phyloP scores from a whole-genome alignment of 1,140 invertebrate species.

The Piezodorus guildinii region DNA sequence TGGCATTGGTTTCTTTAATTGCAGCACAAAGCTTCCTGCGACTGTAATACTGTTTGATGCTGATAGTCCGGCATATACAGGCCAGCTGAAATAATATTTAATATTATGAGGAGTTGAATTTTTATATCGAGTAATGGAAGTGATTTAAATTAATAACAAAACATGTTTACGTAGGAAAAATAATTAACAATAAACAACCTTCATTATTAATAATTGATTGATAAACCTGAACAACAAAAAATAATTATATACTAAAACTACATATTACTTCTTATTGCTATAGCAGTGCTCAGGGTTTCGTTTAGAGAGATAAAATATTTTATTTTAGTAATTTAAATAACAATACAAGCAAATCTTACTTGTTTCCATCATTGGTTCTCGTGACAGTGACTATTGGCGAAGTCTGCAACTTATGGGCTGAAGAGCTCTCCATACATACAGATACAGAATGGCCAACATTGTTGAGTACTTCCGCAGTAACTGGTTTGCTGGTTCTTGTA shows the following conservation, averaged over 20 bases:
- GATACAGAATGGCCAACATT: slow-evolving; percentile 76
- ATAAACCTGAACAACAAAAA: too few species aligned
- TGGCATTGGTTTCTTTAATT: slow-evolving; percentile 74
- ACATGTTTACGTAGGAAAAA: too few species aligned
- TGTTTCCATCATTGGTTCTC: slow-evolving; percentile 60
- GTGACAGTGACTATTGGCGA: slow-evolving; percentile 65
- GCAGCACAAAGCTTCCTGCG: slow-evolving; percentile 82
- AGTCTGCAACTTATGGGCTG: slow-evolving; percentile 75
- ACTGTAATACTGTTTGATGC: slow-evolving; percentile 75
- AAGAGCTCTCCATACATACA: slow-evolving; percentile 80
- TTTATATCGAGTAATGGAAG: too few species aligned
- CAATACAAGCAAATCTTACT: slow-evolving; percentile 36
- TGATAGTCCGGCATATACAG: slow-evolving; percentile 65
- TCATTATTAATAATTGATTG: too few species aligned
- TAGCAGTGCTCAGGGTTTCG: too few species aligned
- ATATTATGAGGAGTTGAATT: too few species aligned
- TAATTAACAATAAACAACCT: too few species aligned
- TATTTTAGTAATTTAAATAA: neutral
- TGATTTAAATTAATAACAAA: too few species aligned
- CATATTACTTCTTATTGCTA: too few species aligned
- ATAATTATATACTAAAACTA: too few species aligned
- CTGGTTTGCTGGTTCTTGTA: slow-evolving; percentile 53
- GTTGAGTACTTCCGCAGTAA: slow-evolving; percentile 55
- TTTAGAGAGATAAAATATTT: too few species aligned
- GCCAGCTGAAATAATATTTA: slow-evolving; percentile 39